Base-by-base conservation (phyloP, 2,888 invertebrate genomes). In the Argyra leucocephala region DNA sequence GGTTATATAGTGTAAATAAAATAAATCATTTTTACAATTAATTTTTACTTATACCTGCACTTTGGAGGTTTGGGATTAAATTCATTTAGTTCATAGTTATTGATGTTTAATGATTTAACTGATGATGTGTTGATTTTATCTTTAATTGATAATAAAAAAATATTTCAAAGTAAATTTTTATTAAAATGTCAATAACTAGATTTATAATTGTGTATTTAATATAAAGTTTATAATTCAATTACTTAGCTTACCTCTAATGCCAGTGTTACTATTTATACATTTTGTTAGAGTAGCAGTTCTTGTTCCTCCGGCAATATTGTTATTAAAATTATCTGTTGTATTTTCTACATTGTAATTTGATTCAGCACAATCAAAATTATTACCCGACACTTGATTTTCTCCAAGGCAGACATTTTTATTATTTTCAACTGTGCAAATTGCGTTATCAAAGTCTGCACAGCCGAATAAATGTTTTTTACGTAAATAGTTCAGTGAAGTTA, bases 41-140 rank as follows among this genome's bases (percentile, higher is more conserved):
- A n/a, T n/a, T n/a, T n/a, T n/a, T n/a, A n/a, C n/a, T n/a, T n/a
- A 24, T 70, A 72, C 72, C 72, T 72, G 71, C 71, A 72, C 57
- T 70, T 70, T 68, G 72, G 71, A 65, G 69, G 68, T 65, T 69
- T 69, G 61, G 70, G 67, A 75, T 83, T 86, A 74, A 89, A 83
- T 79, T 90, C 90, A 63, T 88, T 84, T 84, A 89, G 85, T 78
- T 90, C 90, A 79, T 89, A 89, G 75, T 88, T 89, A 78, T 89
- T 89, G 80, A 89, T 89, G 64, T 88, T 88, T 78, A 88, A 88
- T 67, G 82, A 79, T 18, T 86, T 86, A 76, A 86, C 87, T 69
- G 85, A 85, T 48, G 79, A 77, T 23, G 71, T 74, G 71, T 73
- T 75, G 66, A 74, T 75, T 70, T 70, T 75, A 62, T 83, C 82